phyloP scores from a whole-genome alignment of 2,113 vertebrate species.

The Calidris pygmaea region DNA sequence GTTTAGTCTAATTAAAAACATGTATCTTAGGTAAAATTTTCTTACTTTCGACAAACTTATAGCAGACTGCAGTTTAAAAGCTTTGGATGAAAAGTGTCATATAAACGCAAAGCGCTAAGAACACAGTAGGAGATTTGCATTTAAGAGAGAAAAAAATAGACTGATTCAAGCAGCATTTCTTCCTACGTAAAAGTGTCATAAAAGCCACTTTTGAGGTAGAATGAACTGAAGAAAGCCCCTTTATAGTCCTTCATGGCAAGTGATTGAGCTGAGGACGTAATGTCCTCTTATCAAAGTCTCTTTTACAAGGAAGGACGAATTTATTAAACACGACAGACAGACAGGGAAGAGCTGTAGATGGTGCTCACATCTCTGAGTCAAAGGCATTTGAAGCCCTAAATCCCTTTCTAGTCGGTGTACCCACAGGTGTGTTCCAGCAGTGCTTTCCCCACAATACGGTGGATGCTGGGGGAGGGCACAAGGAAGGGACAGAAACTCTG shows the following conservation, averaged over 20 bases:
- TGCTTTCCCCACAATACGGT: not conserved
- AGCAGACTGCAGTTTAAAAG: not conserved
- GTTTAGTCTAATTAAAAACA: constrained; percentile 50
- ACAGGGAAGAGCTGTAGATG: not conserved
- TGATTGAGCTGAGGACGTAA: not conserved
- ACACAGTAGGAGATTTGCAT: constrained; percentile 7
- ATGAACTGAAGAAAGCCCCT: not conserved
- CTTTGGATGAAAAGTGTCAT: not conserved
- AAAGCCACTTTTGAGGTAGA: not conserved
- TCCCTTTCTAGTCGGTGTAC: not conserved
- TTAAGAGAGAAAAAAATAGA: not conserved
- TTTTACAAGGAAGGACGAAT: not conserved
- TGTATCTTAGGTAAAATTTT: not conserved
- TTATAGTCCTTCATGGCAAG: not conserved
- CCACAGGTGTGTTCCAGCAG: not conserved
- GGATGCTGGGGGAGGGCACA: not conserved
- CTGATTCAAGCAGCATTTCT: not conserved
- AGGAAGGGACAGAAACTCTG: not conserved
- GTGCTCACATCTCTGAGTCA: not conserved
- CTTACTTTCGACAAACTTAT: not conserved
- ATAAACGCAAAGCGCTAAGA: constrained; percentile 11
- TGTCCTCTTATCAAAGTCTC: not conserved
- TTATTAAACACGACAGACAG: constrained; percentile 9
- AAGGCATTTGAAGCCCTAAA: not conserved
- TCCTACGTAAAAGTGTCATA: not conserved